Conservation (phyloP, 1,140 invertebrate genomes). For the Lasioglossum baleicum region DNA sequence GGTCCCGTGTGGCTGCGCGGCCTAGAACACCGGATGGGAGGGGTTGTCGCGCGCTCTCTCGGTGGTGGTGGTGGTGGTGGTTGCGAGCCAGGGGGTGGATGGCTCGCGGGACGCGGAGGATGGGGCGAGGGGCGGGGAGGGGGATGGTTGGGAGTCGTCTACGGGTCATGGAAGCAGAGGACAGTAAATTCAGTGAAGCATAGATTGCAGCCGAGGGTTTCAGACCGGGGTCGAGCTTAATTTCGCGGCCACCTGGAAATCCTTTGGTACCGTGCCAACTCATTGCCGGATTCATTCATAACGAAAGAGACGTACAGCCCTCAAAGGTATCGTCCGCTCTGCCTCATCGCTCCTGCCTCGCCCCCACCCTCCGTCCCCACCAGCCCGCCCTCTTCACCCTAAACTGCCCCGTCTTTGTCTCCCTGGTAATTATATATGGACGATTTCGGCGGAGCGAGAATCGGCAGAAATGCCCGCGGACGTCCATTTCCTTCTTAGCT, state of each 20-base stretch:
- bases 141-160: slow-evolving; percentile 24
- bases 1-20: slow-evolving; percentile 31
- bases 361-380: neutral
- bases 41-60: slow-evolving; percentile 22
- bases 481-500: too few relatives aligned
- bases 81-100: neutral
- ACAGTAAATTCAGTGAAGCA: slow-evolving; percentile 62
- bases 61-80: slow-evolving; percentile 3
- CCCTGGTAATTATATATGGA: slow-evolving; percentile 38
- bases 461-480: slow-evolving; percentile 13
- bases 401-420: slow-evolving; percentile 6
- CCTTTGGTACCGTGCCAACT: slow-evolving; percentile 62
- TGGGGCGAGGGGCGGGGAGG: neutral
- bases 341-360: too few relatives aligned
- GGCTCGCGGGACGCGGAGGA: too few relatives aligned
- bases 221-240: slow-evolving; percentile 56
- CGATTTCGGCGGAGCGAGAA: slow-evolving; percentile 11
- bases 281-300: slow-evolving; percentile 60
- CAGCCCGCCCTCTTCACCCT: too few relatives aligned
- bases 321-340: slow-evolving; percentile 39
- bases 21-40: slow-evolving; percentile 38
- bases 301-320: slow-evolving; percentile 47
- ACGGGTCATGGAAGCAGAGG: slow-evolving; percentile 41
- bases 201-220: slow-evolving; percentile 57
- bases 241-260: slow-evolving; percentile 65